These are phyloP conservation scores for Embidobia sp. DNA, from an alignment of 2,888 invertebrate genomes.

Conservation along the genomic window DNA sequence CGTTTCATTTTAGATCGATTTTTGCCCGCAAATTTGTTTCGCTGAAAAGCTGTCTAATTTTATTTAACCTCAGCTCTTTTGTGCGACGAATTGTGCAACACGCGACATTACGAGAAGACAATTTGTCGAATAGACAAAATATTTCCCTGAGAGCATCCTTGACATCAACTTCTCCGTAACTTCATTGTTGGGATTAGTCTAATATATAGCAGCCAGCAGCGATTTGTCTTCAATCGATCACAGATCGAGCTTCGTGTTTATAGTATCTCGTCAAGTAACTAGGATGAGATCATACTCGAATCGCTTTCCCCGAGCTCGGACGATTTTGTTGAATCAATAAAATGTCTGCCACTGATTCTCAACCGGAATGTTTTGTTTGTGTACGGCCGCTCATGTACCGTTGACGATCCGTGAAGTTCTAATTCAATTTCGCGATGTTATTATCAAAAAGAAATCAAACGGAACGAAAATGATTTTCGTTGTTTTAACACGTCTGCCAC, in stretches of 20 bases:
- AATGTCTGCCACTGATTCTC: conserved; percentile 30
- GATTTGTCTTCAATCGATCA: conserved; percentile 34
- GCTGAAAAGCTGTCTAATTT: too few species aligned
- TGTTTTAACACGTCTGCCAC: too few species aligned
- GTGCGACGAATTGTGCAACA: neutral
- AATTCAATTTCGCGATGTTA: neutral
- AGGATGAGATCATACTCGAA: conserved; percentile 40
- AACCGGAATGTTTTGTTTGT: conserved; percentile 19
- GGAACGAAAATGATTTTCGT: too few species aligned
- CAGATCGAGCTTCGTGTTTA: conserved; percentile 27
- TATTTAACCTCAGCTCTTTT: too few species aligned
- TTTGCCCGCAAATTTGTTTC: neutral
- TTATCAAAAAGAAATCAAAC: too few species aligned
- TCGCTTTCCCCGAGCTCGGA: conserved; percentile 3
- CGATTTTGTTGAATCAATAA: conserved; percentile 51
- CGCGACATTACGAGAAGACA: conserved; percentile 10
- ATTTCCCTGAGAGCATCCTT: conserved; percentile 21
- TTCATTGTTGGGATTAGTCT: conserved; percentile 28
- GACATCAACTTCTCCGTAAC: conserved; percentile 16
- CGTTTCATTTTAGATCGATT: neutral
- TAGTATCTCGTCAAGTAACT: conserved; percentile 23
- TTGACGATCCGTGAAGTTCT: conserved; percentile 1
- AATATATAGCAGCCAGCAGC: conserved; percentile 9
- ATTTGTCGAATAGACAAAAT: conserved; percentile 34
- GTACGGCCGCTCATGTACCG: neutral